Evolutionary conservation across 2,888 invertebrate genomes (phyloP).

Genomic region (Autographa pulchrina): DNA sequence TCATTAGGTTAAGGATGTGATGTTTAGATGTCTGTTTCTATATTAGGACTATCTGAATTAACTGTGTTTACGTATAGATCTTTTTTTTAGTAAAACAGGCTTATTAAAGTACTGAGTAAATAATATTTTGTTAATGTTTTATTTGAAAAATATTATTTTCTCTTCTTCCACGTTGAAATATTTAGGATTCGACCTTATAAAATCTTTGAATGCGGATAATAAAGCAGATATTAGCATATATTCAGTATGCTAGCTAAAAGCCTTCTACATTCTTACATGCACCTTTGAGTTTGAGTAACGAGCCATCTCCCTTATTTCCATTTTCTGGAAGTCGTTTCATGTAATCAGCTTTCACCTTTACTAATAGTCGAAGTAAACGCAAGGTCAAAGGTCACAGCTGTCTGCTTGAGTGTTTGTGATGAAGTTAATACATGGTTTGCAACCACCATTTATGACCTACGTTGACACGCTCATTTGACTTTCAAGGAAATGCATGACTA

Average conservation of each 20-base stretch:
- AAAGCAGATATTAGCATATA: too few species aligned
- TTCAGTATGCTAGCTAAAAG: too few species aligned
- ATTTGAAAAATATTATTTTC: too few species aligned
- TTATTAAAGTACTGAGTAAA: too few species aligned
- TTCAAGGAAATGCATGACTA: neutral
- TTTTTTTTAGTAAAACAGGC: too few species aligned
- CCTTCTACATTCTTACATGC: too few species aligned
- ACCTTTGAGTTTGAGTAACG: neutral
- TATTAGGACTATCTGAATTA: slow-evolving; percentile 46
- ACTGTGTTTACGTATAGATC: neutral
- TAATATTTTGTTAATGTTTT: too few species aligned
- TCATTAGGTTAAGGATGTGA: slow-evolving; percentile 56
- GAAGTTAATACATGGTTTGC: slow-evolving; percentile 34
- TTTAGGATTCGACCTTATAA: too few species aligned
- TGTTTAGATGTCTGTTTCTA: slow-evolving; percentile 51
- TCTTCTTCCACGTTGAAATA: too few species aligned
- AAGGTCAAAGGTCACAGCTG: slow-evolving; percentile 27
- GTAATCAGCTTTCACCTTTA: slow-evolving; percentile 9
- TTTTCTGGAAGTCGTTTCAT: neutral
- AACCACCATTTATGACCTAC: slow-evolving; percentile 30
- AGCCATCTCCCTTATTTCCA: neutral
- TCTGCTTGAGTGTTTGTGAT: slow-evolving; percentile 14
- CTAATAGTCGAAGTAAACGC: slow-evolving; percentile 18
- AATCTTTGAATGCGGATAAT: too few species aligned
- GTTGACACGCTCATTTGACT: slow-evolving; percentile 10